Conservation (phyloP, 1,140 invertebrate species). For the Neuroterus valhalla region DNA sequence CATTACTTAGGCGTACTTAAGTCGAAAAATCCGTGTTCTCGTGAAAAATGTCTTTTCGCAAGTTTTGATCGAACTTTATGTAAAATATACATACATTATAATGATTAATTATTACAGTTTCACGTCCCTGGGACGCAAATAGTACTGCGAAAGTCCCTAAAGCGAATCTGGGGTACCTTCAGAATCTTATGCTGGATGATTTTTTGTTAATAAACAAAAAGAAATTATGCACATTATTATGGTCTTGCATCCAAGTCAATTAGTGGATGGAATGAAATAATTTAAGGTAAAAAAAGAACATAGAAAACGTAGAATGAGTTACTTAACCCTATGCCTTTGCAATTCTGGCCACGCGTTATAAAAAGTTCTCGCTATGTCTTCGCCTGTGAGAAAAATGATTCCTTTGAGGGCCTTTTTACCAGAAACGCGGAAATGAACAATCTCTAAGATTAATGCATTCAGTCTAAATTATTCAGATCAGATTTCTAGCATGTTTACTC, state of each 20-base stretch:
- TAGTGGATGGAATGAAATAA: constrained; percentile 15
- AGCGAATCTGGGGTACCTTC: constrained; percentile 9
- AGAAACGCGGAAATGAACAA: background rate
- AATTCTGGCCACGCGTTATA: background rate
- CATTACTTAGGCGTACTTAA: constrained; percentile 13
- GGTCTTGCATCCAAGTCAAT: background rate
- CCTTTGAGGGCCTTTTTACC: background rate
- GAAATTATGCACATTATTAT: constrained; percentile 1
- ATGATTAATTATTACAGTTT: background rate
- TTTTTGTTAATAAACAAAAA: constrained; percentile 22
- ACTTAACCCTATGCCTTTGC: constrained; percentile 23
- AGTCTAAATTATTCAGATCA: constrained; percentile 3
- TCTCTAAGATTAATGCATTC: constrained; percentile 1
- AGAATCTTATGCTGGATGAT: constrained; percentile 28
- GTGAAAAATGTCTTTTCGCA: constrained; percentile 21
- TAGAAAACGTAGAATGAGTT: constrained; percentile 13
- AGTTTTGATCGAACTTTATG: background rate
- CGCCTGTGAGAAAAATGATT: background rate
- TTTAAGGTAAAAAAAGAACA: constrained; percentile 21
- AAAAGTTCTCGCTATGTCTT: background rate
- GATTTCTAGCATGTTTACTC: background rate
- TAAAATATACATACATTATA: constrained; percentile 21
- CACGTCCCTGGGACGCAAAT: background rate
- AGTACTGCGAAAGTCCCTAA: background rate
- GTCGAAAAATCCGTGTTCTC: constrained; percentile 2